phyloP scores from a whole-genome alignment of 2,888 invertebrate species.

The Chymomyza amoena region DNA sequence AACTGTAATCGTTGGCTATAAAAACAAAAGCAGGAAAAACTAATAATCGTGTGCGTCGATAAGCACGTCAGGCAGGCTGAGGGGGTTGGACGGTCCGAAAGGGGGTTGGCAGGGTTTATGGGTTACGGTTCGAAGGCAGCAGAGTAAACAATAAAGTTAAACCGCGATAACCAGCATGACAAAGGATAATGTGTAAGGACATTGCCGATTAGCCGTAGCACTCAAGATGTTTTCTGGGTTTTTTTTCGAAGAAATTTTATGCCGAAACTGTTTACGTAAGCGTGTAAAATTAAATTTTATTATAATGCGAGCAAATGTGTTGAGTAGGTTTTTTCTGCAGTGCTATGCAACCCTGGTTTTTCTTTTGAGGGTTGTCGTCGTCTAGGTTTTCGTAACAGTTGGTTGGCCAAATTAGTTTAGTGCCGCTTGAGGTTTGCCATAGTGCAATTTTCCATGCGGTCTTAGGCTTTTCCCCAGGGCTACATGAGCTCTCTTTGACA shows the following conservation, averaged over 20 bases:
- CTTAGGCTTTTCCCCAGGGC: constrained; percentile 14
- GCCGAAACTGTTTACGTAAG: constrained; percentile 56
- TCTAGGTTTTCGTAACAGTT: constrained; percentile 52
- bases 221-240: constrained; percentile 18
- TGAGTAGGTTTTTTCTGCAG: constrained; percentile 12
- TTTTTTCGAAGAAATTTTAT: neutral
- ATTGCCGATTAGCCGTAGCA: constrained; percentile 52
- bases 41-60: constrained; percentile 69
- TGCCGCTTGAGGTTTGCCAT: constrained; percentile 15
- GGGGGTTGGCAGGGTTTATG: constrained; percentile 2
- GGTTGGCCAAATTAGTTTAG: constrained; percentile 53
- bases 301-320: constrained; percentile 54
- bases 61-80: constrained; percentile 48
- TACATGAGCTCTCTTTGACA: neutral
- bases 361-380: neutral
- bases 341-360: constrained; percentile 21
- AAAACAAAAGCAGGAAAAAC: constrained; percentile 65
- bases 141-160: constrained; percentile 65
- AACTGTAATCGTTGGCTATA: constrained; percentile 69
- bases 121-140: too few species aligned
- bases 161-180: constrained; percentile 72
- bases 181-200: constrained; percentile 66
- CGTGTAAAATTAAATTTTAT: constrained; percentile 71
- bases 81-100: constrained; percentile 15
- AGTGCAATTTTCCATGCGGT: constrained; percentile 31